Conservation (phyloP, 2,797 vertebrate genomes). For the Gambusia yucatana region DNA sequence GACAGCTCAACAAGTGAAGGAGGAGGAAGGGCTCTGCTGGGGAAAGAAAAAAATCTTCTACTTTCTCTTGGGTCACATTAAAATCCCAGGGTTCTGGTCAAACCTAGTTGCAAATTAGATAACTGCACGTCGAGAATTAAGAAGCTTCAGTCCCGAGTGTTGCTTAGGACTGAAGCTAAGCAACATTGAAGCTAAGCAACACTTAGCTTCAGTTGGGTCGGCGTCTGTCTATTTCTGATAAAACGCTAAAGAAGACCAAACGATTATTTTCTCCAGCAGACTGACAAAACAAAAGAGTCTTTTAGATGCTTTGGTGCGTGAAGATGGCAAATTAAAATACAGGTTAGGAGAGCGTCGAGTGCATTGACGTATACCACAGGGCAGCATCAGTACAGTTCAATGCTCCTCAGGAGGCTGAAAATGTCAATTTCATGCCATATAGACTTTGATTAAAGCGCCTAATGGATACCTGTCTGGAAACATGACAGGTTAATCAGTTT, state of each 20-base stretch:
- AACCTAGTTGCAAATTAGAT: background rate
- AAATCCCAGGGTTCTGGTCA: background rate
- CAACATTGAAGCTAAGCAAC: too few species aligned
- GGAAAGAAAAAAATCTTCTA: background rate
- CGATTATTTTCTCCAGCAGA: conserved; percentile 4
- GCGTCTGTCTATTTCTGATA: conserved; percentile 2
- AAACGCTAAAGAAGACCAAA: conserved; percentile 5
- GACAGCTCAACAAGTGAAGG: background rate
- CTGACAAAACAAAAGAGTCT: conserved; percentile 41
- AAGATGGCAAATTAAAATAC: conserved; percentile 51
- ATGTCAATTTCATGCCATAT: conserved; percentile 84
- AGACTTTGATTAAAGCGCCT: conserved; percentile 81
- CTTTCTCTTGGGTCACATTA: background rate
- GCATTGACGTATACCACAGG: conserved; percentile 41
- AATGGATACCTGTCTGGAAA: conserved; percentile 81
- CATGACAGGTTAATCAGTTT: conserved; percentile 80
- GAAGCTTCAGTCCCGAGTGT: background rate
- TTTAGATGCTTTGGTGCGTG: conserved; percentile 42
- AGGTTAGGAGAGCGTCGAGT: conserved; percentile 42
- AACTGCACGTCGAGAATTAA: background rate
- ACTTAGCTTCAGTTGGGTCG: background rate
- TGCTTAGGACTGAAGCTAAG: background rate
- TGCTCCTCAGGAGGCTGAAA: conserved; percentile 66
- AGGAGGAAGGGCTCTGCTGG: background rate
- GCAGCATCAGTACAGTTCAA: conserved; percentile 56